These are phyloP conservation scores for Rhagonycha lutea DNA, from an alignment of 2,888 invertebrate species.

Conservation along the genomic window DNA sequence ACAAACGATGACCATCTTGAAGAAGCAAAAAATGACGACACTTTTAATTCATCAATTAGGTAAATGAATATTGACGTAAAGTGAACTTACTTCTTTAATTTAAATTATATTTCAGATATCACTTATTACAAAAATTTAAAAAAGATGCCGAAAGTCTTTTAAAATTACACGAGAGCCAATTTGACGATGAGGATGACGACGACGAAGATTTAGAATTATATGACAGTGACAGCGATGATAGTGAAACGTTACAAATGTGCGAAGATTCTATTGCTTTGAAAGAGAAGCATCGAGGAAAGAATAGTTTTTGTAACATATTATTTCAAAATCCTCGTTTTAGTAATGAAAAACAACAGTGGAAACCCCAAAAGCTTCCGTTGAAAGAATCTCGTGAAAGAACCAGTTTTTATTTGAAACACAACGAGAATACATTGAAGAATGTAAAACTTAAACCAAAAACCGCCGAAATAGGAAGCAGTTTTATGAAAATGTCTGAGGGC, in stretches of 20 bases:
- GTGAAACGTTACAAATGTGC: constrained; percentile 35
- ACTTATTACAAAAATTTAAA: constrained; percentile 14
- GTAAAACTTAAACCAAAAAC: constrained; percentile 12
- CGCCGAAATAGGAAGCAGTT: constrained; percentile 1
- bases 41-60: constrained; percentile 4
- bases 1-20: constrained; percentile 10
- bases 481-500: constrained; percentile 9
- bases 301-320: constrained; percentile 23
- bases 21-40: constrained; percentile 2
- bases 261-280: constrained; percentile 48
- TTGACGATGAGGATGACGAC: constrained; percentile 25
- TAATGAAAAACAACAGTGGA: constrained; percentile 3
- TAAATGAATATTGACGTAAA: not conserved
- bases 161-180: constrained; percentile 19
- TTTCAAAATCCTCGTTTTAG: constrained; percentile 22
- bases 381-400: constrained; percentile 14
- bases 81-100: not conserved
- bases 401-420: constrained; percentile 5
- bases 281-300: constrained; percentile 50
- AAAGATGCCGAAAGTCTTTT: constrained; percentile 21
- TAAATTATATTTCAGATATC: constrained; percentile 12
- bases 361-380: not conserved
- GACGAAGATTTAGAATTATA: constrained; percentile 25
- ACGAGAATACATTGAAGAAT: constrained; percentile 4
- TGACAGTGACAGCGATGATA: constrained; percentile 41